Conservation (phyloP, 2,888 invertebrate species). For the Parthenolecanium corni region DNA sequence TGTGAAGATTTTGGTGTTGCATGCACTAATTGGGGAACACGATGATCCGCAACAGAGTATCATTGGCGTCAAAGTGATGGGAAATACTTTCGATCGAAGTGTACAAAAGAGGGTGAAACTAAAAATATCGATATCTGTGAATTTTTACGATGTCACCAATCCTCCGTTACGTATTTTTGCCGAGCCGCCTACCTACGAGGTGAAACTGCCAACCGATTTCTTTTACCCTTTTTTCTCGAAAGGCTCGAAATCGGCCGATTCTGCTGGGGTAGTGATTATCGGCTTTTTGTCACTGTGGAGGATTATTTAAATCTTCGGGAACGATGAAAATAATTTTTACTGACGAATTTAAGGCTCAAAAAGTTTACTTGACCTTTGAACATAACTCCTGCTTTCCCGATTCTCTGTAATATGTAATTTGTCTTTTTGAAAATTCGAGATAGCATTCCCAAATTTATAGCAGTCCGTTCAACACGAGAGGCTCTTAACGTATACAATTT, state of each 20-base stretch:
- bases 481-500: too few species aligned
- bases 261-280: neutral
- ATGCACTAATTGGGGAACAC: slow-evolving; percentile 23
- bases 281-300: neutral
- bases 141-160: slow-evolving; percentile 43
- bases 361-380: too few species aligned
- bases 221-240: slow-evolving; percentile 52
- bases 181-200: slow-evolving; percentile 51
- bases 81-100: slow-evolving; percentile 6
- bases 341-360: too few species aligned
- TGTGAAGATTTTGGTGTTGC: slow-evolving; percentile 21
- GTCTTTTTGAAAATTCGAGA: too few species aligned
- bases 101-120: slow-evolving; percentile 32
- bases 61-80: slow-evolving; percentile 23
- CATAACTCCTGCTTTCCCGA: too few species aligned
- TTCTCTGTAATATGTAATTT: too few species aligned
- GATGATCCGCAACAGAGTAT: slow-evolving; percentile 26
- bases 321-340: too few species aligned
- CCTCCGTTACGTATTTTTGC: slow-evolving; percentile 44
- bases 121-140: slow-evolving; percentile 36
- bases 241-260: too few species aligned
- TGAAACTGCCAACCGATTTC: slow-evolving; percentile 58
- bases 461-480: too few species aligned
- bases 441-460: too few species aligned
- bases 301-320: too few species aligned